These are phyloP conservation scores for Leptobrachium leishanense DNA, from an alignment of 2,113 vertebrate species.

Conservation along the genomic window DNA sequence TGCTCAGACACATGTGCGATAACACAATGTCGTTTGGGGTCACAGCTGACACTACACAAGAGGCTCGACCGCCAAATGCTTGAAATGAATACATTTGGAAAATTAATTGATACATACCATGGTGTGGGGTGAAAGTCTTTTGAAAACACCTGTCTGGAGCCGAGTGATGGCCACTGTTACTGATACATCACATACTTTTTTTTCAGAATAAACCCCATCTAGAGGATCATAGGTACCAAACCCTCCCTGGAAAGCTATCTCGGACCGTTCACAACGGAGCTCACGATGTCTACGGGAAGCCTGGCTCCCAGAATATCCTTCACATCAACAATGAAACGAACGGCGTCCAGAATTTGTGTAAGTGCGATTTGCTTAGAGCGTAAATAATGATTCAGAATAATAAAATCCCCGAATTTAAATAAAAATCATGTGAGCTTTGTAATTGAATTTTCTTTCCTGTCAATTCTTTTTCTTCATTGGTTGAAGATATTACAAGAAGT, in stretches of 20 bases:
- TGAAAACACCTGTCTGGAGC: too few species aligned
- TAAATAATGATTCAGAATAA: too few species aligned
- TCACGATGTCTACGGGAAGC: conserved; percentile 59
- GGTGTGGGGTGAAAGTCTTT: too few species aligned
- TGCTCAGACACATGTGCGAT: too few species aligned
- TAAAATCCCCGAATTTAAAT: too few species aligned
- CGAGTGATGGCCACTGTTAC: too few species aligned
- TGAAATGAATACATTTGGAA: too few species aligned
- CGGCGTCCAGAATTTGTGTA: conserved; percentile 73
- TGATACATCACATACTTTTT: conserved; percentile 9
- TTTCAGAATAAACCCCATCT: conserved; percentile 62
- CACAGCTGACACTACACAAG: too few species aligned
- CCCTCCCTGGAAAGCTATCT: conserved; percentile 74
- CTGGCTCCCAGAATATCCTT: conserved; percentile 50
- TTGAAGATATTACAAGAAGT: conserved; percentile 89
- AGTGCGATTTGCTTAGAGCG: conserved; percentile 36
- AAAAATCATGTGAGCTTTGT: too few species aligned
- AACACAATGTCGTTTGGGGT: too few species aligned
- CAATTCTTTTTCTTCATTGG: conserved; percentile 74
- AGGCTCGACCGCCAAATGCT: too few species aligned
- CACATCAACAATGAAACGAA: conserved; percentile 63
- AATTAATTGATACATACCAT: too few species aligned
- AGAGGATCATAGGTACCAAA: conserved; percentile 76
- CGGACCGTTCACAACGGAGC: conserved; percentile 71
- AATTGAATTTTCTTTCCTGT: conserved; percentile 67